These are phyloP conservation scores for Enhydra lutris DNA, from an alignment of 2,113 vertebrate genomes.

Conservation along the genomic window DNA sequence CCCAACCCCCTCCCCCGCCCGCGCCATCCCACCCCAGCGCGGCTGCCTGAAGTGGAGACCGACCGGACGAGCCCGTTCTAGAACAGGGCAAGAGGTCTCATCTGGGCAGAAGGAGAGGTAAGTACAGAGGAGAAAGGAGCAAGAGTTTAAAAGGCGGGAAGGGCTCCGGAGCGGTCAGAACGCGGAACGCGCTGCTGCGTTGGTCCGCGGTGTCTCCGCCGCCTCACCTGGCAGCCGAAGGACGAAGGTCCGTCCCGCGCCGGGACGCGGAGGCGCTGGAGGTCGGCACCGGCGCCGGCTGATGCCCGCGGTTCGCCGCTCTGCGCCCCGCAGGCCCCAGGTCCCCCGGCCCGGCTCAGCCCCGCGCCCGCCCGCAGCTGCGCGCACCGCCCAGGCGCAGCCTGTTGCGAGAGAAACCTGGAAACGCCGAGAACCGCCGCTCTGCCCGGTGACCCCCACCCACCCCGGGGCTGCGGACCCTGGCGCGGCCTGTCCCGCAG, in stretches of 20 bases:
- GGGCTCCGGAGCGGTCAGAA: neutral
- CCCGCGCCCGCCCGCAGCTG: rapidly evolving
- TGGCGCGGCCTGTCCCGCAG: neutral
- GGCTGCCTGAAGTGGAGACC: rapidly evolving
- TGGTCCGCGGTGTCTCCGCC: rapidly evolving
- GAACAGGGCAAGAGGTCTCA: neutral
- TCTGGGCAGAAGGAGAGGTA: neutral
- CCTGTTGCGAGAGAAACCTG: neutral
- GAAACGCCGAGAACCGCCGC: rapidly evolving
- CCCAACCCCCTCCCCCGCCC: neutral
- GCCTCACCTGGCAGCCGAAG: neutral
- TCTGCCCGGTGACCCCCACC: neutral
- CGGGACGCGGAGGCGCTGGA: rapidly evolving
- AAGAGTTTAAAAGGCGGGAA: neutral
- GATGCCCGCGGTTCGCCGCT: rapidly evolving
- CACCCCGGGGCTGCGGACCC: neutral
- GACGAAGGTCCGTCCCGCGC: rapidly evolving
- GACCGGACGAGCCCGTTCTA: too few relatives aligned
- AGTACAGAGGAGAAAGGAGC: neutral
- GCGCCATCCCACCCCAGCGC: rapidly evolving
- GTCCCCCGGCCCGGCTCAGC: rapidly evolving
- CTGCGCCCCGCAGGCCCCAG: rapidly evolving
- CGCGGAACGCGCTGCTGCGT: neutral
- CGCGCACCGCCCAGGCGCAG: neutral
- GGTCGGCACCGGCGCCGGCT: neutral